phyloP scores from a whole-genome alignment of 1,140 invertebrate species.

The Hirudo medicinalis region DNA sequence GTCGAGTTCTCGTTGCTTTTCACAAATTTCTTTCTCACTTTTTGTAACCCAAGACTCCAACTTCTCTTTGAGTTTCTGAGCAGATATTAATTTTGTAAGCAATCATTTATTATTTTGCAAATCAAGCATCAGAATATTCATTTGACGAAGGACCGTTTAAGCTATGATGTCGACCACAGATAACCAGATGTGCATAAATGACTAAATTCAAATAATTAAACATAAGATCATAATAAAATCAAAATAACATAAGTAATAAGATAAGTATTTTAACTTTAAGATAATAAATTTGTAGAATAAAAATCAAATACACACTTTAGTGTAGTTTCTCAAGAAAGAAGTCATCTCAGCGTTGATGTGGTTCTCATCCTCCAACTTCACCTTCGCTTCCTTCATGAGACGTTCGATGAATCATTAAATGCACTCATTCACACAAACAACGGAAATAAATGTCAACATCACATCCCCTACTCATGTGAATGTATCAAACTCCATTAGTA shows the following conservation, averaged over 20 bases:
- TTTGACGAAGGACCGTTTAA: too few species aligned
- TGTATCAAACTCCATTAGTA: too few species aligned
- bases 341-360: slow-evolving; percentile 37
- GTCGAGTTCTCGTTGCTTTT: slow-evolving; percentile 38
- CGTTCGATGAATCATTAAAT: not conserved
- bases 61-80: slow-evolving; percentile 35
- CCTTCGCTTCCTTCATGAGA: slow-evolving; percentile 30
- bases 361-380: slow-evolving; percentile 37
- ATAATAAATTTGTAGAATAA: too few species aligned
- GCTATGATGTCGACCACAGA: not conserved
- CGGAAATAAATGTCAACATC: too few species aligned
- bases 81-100: slow-evolving; percentile 9
- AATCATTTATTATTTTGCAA: not conserved
- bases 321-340: slow-evolving; percentile 33
- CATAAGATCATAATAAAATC: too few species aligned
- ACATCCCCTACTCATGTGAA: too few species aligned
- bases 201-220: not conserved
- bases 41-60: slow-evolving; percentile 40
- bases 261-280: too few species aligned
- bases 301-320: slow-evolving; percentile 26
- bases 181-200: not conserved
- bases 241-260: too few species aligned
- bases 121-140: not conserved
- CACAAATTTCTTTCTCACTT: slow-evolving; percentile 39
- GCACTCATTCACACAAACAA: too few species aligned